Evolutionary conservation across 30 jellyfish, hydroid and myxozoan genomes (phyloP).

Genomic region (Hydractinia symbiolongicarpus): DNA sequence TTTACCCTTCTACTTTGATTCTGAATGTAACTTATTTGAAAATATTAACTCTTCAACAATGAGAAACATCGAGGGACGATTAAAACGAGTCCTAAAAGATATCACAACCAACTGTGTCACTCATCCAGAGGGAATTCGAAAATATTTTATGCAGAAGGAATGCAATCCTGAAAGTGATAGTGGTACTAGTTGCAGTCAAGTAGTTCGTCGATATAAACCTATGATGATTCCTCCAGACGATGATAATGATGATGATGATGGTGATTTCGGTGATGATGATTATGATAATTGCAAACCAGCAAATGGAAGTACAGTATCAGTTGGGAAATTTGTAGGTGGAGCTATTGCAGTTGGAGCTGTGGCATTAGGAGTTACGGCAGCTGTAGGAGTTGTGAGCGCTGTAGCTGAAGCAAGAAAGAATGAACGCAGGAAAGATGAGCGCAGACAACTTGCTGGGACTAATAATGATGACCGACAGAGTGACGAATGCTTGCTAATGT

Average conservation of each 20-base stretch:
- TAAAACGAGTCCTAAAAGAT: constrained; percentile 13
- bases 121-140: neutral
- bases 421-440: neutral
- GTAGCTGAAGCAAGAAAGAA: neutral
- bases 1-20: constrained; percentile 29
- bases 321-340: neutral
- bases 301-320: too few relatives aligned
- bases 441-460: neutral
- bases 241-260: neutral
- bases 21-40: constrained; percentile 19
- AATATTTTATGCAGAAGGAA: neutral
- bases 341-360: neutral
- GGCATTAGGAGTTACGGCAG: neutral
- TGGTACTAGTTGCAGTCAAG: constrained; percentile 1
- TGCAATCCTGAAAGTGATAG: constrained; percentile 6
- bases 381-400: constrained; percentile 2
- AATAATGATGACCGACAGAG: neutral
- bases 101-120: neutral
- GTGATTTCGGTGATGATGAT: too few relatives aligned
- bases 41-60: neutral
- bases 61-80: constrained; percentile 17
- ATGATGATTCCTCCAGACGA: too few relatives aligned
- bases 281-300: neutral
- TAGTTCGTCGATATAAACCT: neutral
- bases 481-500: neutral